Evolutionary conservation across 1,140 invertebrate genomes (phyloP), one percentile per base, ranked within the genome.

Genomic region (Drosophila kurseongensis): DNA sequence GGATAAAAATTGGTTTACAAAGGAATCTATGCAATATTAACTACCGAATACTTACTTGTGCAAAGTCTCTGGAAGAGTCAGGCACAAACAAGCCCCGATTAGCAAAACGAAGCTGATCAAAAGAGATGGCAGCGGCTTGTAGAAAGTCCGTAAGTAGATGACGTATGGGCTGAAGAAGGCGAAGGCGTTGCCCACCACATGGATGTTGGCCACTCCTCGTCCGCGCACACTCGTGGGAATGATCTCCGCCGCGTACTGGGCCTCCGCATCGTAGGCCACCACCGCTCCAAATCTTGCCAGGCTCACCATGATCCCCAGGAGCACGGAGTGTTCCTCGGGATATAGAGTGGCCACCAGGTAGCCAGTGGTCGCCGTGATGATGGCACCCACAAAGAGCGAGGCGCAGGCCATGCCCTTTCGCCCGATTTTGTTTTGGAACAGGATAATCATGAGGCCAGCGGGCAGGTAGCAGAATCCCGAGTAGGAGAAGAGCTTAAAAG

Each of bases 191-290:
- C 94, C 94, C 40, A 93, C 92, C 8, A 95, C 93, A 74, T 95
- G 94, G 40, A 94, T 92, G 16, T 93, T 92, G n/a, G 93, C 93
- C 35, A 95, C 93, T 18, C 94, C 94, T 66, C 94, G 93, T 0
- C 93, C 94, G 23, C 95, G 92, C 0, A 96, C 93, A 38, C 94
- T 93, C 0, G 95, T 96, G 1, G 95, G 95, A 59, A 95, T 94
- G 16, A 95, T 91, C 78, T 96, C 95, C 1, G 95, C 94, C 10
- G 95, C 94, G 78, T 95, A 96, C 63, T 95, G 94, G 45, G 95
- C 89, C 82, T 94, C 91, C 1, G 95, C 94, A 80, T 95, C 94
- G 85, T 95, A 96, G 29, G 95, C 94, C 9, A 95, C 93, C 23
- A 94, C 94, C 32, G 94, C 94, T 14, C 94, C 94, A 61, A 94